phyloP scores from a whole-genome alignment of 2,113 vertebrate genomes.

The Chrysemys picta region DNA sequence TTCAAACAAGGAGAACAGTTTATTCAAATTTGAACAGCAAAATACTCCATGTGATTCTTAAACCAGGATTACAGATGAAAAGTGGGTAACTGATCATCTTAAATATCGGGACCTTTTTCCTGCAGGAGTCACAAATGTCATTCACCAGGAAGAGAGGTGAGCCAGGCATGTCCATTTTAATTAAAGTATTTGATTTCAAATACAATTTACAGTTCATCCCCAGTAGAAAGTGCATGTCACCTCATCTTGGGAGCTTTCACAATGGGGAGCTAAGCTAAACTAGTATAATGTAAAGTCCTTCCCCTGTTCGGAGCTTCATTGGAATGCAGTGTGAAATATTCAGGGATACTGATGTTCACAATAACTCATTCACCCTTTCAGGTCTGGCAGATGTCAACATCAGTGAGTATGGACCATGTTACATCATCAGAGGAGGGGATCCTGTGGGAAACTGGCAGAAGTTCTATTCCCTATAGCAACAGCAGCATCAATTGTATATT shows the following conservation, averaged over 20 bases:
- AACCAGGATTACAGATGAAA: neutral
- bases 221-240: neutral
- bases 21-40: neutral
- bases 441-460: neutral
- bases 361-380: neutral
- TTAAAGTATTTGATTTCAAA: neutral
- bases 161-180: neutral
- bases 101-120: neutral
- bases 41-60: neutral
- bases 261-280: neutral
- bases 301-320: neutral
- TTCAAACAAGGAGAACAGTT: neutral
- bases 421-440: neutral
- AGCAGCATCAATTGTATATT: neutral
- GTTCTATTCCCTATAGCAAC: neutral
- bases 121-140: neutral
- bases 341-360: neutral
- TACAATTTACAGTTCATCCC: neutral
- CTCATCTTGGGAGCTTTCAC: neutral
- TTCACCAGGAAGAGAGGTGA: neutral
- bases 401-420: neutral
- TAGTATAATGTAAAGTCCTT: neutral
- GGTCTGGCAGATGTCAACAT: neutral
- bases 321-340: neutral
- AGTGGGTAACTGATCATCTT: neutral